Base-by-base conservation (phyloP, 2,888 invertebrate genomes). In the Cheilosia soror region DNA sequence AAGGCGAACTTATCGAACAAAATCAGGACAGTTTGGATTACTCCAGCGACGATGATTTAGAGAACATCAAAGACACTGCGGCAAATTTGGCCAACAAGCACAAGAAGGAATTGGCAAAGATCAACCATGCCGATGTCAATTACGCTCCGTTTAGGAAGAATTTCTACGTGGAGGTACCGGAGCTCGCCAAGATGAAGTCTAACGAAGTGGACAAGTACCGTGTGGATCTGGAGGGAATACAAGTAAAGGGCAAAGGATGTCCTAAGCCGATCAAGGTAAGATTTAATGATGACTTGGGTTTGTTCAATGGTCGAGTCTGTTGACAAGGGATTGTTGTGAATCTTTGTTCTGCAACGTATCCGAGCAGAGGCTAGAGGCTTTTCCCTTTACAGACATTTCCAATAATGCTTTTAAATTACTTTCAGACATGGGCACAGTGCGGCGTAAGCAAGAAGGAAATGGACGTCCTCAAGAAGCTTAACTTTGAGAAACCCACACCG, bases 1-100 rank as follows among this genome's bases (percentile, higher is more conserved):
- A 96, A 88, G 99, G 99, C 69, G 99, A 99, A 93, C 93, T 99
- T n/a, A 98, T 99, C 90, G 99, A 99, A 92, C 99, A 98, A 91
- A 99, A 99, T 93, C 98, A 98, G 92, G 99, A 99, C 91, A 98
- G 98, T 0, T 93, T 99, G 84, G 99, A 98, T 93, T 99, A 99
- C 93, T 98, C 98, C 0, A 98, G 98, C 13, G 99, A 99, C 92
- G 99, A 99, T 91, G 98, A 99, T 90, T 96, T 97, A 4, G 98
- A 98, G 91, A 98, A 98, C 90, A 94, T 98, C 68, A 97, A 98
- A 88, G 96, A 98, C 86, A 96, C 97, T 27, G 97, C 97, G 0
- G 97, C 96, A 0, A 97, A 95, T 89, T 94, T 96, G 42, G 97
- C 97, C 0, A 97, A 97, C 79, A 98, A 98, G 90, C 97, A 97